Base-by-base conservation (phyloP, 2,888 invertebrate genomes). In the Dicyrtoma fusca region DNA sequence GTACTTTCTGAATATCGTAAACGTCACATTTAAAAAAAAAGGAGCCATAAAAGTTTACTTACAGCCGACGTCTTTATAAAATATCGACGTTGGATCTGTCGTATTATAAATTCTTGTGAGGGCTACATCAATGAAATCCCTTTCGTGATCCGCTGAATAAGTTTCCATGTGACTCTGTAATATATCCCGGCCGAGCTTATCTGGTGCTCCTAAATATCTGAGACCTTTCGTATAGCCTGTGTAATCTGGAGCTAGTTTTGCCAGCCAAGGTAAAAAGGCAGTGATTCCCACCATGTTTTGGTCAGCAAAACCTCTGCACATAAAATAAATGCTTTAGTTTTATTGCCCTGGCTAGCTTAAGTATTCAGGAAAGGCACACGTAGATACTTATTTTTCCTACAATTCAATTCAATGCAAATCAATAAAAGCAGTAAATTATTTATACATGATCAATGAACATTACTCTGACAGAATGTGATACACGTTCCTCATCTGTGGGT, bases 101-200 rank as follows among this genome's bases (percentile, higher is more conserved):
- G 77, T 80, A 17, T 66, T 69, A 59, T 78, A 76, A 49, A 79
- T 79, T 72, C 75, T 75, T 11, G 78, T 77, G 13, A 81, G 70
- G 23, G 79, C 76, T 26, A 75, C 74, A 62, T 81, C 81, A 73
- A 81, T 81, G 25, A 80, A 81, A 61, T 81, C 81, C 11, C 76
- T 63, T 25, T 76, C 77, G 14, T 77, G 72, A 11, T 76, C 79
- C 0, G 72, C 64, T 17, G 72, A 68, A 51, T 79, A 75, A 2
- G 71, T 76, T 13, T 73, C 72, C 44, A 80, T 76, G 69, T 81
- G 80, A 45, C 76, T 76, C 17, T 76, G 19, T 1, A 81, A 69
- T 10, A 80, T 72, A 34, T 79, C 78, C 61, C 71, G 53, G 23
- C 74, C 76, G 23, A 79, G 34, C 21, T 75, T 75, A 53, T 77